Percentiles rank a stretch among this genome's conserved stretches.
Evolutionary conservation across 2,797 vertebrate species (phyloP).

Genomic region (Sebastes dallii): DNA sequence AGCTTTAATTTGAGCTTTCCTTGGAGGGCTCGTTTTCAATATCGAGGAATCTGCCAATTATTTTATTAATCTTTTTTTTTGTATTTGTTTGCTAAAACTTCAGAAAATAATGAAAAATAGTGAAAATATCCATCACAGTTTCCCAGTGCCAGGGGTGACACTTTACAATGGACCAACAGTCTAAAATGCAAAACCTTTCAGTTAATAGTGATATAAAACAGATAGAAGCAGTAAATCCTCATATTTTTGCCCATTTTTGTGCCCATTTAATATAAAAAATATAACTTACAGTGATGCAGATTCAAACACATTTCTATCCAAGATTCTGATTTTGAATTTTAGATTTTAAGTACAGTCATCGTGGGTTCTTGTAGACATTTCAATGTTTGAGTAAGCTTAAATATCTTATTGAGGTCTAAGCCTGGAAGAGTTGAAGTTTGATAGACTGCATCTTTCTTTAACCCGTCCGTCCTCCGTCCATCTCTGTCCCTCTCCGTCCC

Average conservation of each 20-base stretch:
- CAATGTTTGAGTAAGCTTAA: conserved; percentile 4
- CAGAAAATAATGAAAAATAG: background rate
- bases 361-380: background rate
- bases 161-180: background rate
- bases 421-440: background rate
- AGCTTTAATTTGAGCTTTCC: background rate
- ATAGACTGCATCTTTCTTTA: background rate
- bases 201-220: background rate
- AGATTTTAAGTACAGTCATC: background rate
- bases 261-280: background rate
- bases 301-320: background rate
- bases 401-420: background rate
- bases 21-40: background rate
- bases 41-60: background rate
- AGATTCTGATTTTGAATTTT: background rate
- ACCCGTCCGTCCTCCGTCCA: background rate
- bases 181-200: background rate
- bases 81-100: background rate
- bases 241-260: too few species aligned
- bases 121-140: background rate
- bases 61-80: background rate
- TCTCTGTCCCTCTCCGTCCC: background rate
- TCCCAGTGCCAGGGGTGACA: background rate
- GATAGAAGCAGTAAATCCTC: background rate
- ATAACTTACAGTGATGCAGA: background rate